Evolutionary conservation across 2,797 vertebrate species (phyloP), one percentile per base, ranked within the genome.

Genomic region (Morelia viridis): DNA sequence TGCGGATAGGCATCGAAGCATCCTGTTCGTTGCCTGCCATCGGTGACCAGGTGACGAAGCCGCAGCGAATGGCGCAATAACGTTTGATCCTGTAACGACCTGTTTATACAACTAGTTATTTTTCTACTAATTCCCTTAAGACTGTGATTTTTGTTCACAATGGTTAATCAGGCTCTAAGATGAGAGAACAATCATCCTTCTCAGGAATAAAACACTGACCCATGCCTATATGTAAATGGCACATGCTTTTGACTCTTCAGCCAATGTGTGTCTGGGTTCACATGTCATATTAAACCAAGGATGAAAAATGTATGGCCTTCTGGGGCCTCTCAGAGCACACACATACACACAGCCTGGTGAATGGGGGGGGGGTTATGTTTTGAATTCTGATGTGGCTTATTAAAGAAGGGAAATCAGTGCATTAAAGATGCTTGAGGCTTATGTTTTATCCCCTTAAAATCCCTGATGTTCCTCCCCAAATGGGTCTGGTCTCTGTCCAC

Each of bases 21-120:
- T 94, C 92, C 95, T 93, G 58, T 94, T 95, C 94, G 94, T 92
- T 95, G 93, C 93, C 88, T 22, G 90, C 96, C 96, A 91, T 93
- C 87, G 57, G 88, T 94, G 95, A 88, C 89, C 57, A 19, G 89
- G 90, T 93, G 0, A 2, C 85, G 92, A 93, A 4, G 68, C 86
- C 64, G n/a, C 93, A 62, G 89, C 85, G 58, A 11, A 62, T 41
- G 0, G 80, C 56, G 19, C 60, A 87, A 91, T 84, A 89, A 93
- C 58, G 76, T 15, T 80, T 87, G 76, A 90, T 92, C 92, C 60
- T 90, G 80, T 92, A 90, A 92, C 50, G 92, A 90, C 85, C 80
- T 88, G 89, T 90, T 90, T 90, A 31, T 85, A 83, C 85, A 84
- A 57, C 64, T 76, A 68, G 89, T 87, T 88, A 84, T 87, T 46